These are phyloP conservation scores for Scatophagus argus DNA, from an alignment of 2,113 vertebrate species.

Conservation along the genomic window DNA sequence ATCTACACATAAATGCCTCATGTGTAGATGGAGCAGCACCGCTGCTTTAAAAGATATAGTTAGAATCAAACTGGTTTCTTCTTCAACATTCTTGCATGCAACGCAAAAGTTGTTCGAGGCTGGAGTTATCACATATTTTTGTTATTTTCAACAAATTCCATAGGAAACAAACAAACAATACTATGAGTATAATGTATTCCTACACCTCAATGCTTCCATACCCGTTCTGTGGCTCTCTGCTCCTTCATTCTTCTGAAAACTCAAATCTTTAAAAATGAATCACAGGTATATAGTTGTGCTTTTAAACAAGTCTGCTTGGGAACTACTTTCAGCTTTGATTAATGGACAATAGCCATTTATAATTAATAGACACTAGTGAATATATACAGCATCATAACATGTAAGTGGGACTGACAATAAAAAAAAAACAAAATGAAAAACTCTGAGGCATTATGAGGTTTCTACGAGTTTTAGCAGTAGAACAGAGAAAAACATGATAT, in stretches of 20 bases:
- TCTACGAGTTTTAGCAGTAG: not conserved
- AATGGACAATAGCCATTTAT: not conserved
- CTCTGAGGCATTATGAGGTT: too few species aligned
- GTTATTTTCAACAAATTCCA: not conserved
- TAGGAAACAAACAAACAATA: not conserved
- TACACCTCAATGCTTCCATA: too few species aligned
- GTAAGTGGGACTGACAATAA: not conserved
- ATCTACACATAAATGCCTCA: slow-evolving; percentile 46
- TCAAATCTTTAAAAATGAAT: not conserved
- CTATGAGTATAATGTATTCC: not conserved
- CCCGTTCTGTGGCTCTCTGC: not conserved
- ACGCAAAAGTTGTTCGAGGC: not conserved
- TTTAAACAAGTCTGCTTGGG: not conserved
- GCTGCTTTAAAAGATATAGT: slow-evolving; percentile 8
- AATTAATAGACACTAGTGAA: not conserved
- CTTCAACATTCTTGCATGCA: slow-evolving; percentile 18
- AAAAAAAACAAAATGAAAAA: not conserved
- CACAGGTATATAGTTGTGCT: not conserved
- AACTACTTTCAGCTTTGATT: not conserved
- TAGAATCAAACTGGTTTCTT: not conserved
- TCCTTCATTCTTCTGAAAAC: not conserved
- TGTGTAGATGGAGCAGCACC: not conserved
- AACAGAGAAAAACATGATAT: not conserved
- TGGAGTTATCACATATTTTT: not conserved
- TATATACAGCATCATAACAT: not conserved